Conservation (phyloP, 2,113 vertebrate genomes). For the Anarhynchus alexandrinus region DNA sequence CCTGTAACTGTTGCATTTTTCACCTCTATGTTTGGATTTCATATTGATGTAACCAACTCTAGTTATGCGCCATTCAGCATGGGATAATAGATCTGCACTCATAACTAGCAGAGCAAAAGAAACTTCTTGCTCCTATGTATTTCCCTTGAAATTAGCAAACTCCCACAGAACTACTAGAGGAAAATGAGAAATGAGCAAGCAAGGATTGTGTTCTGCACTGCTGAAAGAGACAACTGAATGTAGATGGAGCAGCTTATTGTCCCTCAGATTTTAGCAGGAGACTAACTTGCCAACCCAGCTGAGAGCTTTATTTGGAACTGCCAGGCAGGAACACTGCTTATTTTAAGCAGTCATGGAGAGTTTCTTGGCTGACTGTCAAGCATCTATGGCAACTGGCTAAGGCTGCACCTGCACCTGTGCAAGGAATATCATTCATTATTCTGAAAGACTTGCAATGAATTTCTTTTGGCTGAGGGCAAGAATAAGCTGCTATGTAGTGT, state of each 20-base stretch:
- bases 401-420: not conserved
- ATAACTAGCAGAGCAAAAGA: not conserved
- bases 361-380: slow-evolving; percentile 21
- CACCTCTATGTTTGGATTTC: not conserved
- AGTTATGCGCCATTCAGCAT: not conserved
- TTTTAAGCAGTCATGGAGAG: not conserved
- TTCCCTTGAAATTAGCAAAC: not conserved
- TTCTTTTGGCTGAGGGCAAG: not conserved
- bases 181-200: not conserved
- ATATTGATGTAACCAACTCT: not conserved
- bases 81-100: not conserved
- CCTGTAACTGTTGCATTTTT: not conserved
- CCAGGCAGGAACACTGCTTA: not conserved
- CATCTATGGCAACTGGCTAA: slow-evolving; percentile 3
- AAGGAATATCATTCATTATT: not conserved
- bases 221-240: not conserved
- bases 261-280: not conserved
- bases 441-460: not conserved
- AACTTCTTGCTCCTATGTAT: not conserved
- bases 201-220: not conserved
- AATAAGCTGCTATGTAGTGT: not conserved
- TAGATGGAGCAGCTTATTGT: not conserved
- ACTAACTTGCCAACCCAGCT: not conserved
- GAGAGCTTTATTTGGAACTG: slow-evolving; percentile 13
- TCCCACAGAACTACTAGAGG: not conserved